Evolutionary conservation across 2,888 invertebrate species (phyloP).

Genomic region (Palloptera scutellata): DNA sequence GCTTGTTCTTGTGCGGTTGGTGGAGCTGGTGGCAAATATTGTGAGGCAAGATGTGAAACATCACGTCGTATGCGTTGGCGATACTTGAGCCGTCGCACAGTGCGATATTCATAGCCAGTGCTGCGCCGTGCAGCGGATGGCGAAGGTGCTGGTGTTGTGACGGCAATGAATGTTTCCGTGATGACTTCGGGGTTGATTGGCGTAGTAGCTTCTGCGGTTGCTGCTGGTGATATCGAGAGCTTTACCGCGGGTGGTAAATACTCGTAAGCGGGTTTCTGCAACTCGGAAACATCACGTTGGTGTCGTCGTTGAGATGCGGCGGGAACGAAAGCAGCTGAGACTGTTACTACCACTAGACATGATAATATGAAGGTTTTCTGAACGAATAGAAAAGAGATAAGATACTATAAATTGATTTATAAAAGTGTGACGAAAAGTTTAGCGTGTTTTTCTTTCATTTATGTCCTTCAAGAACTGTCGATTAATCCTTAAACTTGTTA

Average conservation of each 20-base stretch:
- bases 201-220: neutral
- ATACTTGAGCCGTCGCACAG: conserved; percentile 49
- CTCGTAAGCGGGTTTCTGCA: conserved; percentile 36
- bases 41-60: conserved; percentile 50
- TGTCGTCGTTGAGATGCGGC: conserved; percentile 33
- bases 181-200: conserved; percentile 11
- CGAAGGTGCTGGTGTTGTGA: conserved; percentile 15
- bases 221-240: neutral
- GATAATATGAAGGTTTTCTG: conserved; percentile 52
- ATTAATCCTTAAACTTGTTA: too few species aligned
- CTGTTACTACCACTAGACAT: conserved; percentile 45
- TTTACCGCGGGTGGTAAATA: conserved; percentile 40
- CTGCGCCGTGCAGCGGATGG: conserved; percentile 39
- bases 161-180: conserved; percentile 25
- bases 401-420: too few species aligned
- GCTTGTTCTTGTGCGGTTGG: conserved; percentile 15
- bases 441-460: too few species aligned
- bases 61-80: conserved; percentile 52
- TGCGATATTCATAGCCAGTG: conserved; percentile 51
- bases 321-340: conserved; percentile 44
- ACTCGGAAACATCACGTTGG: conserved; percentile 52
- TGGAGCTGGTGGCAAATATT: conserved; percentile 47
- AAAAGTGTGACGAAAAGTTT: too few species aligned
- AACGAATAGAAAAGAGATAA: neutral
- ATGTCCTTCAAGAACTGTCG: too few species aligned